Evolutionary conservation across 2,113 vertebrate species (phyloP).

Genomic region (Chelonoidis abingdonii): DNA sequence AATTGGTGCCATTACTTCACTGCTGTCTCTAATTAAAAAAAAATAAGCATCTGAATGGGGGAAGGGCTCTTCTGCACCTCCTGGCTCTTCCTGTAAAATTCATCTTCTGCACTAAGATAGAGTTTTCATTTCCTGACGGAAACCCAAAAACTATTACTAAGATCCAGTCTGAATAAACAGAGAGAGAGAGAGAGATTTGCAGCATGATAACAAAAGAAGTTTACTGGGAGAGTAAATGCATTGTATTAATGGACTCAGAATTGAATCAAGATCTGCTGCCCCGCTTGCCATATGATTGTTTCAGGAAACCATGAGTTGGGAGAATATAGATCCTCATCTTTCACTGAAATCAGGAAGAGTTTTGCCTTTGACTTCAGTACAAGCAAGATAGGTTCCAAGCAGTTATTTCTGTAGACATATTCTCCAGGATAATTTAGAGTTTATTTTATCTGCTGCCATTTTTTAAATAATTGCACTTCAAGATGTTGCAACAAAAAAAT

Average conservation of each 20-base stretch:
- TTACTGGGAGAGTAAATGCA: background rate
- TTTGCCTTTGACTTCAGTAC: background rate
- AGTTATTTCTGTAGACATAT: background rate
- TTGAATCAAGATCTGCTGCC: background rate
- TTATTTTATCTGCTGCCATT: conserved; percentile 9
- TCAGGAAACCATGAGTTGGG: background rate
- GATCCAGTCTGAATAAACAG: background rate
- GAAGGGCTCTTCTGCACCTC: background rate
- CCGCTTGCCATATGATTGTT: background rate
- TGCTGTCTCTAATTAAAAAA: background rate
- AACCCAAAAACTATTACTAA: conserved; percentile 13
- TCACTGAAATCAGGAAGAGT: background rate
- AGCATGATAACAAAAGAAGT: background rate
- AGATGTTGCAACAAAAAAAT: background rate
- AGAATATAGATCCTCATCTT: background rate
- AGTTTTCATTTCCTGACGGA: conserved; percentile 7
- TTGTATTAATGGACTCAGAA: background rate
- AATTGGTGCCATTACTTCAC: background rate
- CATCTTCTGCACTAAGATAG: background rate
- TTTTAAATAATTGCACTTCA: conserved; percentile 36
- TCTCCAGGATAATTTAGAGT: background rate
- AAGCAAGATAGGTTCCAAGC: background rate
- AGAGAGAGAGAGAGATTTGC: background rate
- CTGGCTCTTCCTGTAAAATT: background rate
- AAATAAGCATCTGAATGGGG: background rate